Evolutionary conservation across 2,797 vertebrate species (phyloP), one percentile per base, ranked within the genome.

Genomic region (Clarias fuscus): DNA sequence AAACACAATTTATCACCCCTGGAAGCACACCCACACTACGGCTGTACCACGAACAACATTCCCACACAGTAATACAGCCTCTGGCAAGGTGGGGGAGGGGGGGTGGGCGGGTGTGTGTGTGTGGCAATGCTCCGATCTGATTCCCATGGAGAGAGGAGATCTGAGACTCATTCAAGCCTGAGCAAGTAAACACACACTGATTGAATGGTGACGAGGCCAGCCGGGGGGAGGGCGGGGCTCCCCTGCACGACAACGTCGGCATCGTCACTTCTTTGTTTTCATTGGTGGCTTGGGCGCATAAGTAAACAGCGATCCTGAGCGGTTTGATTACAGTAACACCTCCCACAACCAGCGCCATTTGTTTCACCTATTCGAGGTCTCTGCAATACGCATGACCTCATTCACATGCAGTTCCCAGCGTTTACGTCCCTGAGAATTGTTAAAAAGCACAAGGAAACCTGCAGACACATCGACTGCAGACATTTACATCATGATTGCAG

Each of bases 161-260:
- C 92, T 72, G 53, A 73, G 87, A 87, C 90, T 92, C 94, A 95
- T 95, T 96, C 93, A 95, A 91, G 90, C 89, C 89, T 87, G 91
- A 91, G 92, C 93, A 90, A 94, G 94, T 95, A 95, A 96, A 95
- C 95, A 95, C 90, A 93, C 94, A 93, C 91, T 94, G 94, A 95
- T 94, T 96, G 94, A 94, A 93, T 94, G 93, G 91, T 92, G 93
- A 94, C 93, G 92, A 94, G 93, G 92, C 82, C 48, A 83, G 86
- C 76, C n/a, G 6, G 72, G 82, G 58, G 75, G 85, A 82, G 75
- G 68, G 83, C 15, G 33, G 71, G 71, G 78, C 62, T 83, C 82
- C 75, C 84, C 88, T 87, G 90, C 93, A 94, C 93, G 91, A 93
- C 94, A 93, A 93, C 84, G 76, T 87, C 82, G 86, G 88, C 90